These are phyloP conservation scores for Progne subis DNA, from an alignment of 2,113 vertebrate genomes.

Conservation along the genomic window DNA sequence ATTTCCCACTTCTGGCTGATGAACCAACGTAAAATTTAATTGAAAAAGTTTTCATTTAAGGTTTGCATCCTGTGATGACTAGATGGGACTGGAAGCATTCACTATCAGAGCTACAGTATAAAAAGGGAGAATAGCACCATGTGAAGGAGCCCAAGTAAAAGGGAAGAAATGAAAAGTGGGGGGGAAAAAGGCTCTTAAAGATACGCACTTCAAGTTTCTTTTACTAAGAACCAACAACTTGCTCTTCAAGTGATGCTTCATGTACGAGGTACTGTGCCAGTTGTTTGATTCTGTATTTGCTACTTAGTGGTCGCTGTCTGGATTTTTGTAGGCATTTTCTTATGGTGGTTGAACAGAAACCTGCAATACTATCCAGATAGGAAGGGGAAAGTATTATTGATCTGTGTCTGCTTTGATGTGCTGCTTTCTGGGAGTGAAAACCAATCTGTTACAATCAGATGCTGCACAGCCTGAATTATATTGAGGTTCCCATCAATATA, in stretches of 20 bases:
- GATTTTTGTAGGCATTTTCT: constrained; percentile 40
- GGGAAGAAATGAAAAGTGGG: background rate
- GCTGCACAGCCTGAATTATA: constrained; percentile 43
- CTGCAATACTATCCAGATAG: constrained; percentile 9
- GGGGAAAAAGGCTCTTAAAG: background rate
- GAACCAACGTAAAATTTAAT: constrained; percentile 53
- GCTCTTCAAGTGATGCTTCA: background rate
- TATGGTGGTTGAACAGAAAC: constrained; percentile 22
- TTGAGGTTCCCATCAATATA: constrained; percentile 52
- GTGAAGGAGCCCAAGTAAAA: constrained; percentile 37
- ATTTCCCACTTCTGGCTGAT: constrained; percentile 50
- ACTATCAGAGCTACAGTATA: background rate
- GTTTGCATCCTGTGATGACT: constrained; percentile 26
- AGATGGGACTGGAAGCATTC: constrained; percentile 14
- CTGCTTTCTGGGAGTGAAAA: constrained; percentile 45
- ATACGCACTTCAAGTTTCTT: constrained; percentile 22
- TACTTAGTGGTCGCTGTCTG: background rate
- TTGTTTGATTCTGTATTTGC: constrained; percentile 7
- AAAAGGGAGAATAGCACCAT: constrained; percentile 13
- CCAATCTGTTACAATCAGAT: constrained; percentile 46
- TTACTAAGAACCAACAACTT: constrained; percentile 19
- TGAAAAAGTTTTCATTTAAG: constrained; percentile 15
- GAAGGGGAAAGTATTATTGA: constrained; percentile 40
- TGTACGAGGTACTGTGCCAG: background rate
- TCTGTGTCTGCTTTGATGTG: constrained; percentile 49